These are phyloP conservation scores for Coelinius sp. DNA, from an alignment of 2,888 invertebrate genomes.

Conservation along the genomic window DNA sequence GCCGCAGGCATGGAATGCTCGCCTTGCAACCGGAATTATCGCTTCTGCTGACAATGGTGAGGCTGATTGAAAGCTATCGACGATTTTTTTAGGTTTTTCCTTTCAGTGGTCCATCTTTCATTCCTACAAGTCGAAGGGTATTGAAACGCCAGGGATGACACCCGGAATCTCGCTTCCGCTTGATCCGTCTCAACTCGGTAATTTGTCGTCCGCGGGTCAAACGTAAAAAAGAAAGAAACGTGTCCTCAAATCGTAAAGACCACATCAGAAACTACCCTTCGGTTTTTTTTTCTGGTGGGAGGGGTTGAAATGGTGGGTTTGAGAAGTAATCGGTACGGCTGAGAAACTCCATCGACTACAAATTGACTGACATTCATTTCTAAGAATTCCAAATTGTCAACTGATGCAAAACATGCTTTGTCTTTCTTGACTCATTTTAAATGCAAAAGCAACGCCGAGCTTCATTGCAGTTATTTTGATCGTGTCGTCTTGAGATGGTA, in stretches of 20 bases:
- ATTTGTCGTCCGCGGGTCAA: conserved; percentile 67
- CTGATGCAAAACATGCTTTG: too few species aligned
- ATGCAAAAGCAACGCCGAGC: neutral
- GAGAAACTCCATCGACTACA: conserved; percentile 52
- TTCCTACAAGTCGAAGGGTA: conserved; percentile 33
- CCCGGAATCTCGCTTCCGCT: conserved; percentile 61
- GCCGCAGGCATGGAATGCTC: conserved; percentile 5
- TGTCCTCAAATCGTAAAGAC: conserved; percentile 24
- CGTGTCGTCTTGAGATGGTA: too few species aligned
- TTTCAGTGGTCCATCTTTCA: conserved; percentile 35
- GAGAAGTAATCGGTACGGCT: conserved; percentile 52
- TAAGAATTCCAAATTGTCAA: conserved; percentile 18
- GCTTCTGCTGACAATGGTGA: conserved; percentile 63
- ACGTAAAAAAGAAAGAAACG: conserved; percentile 55
- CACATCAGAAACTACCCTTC: conserved; percentile 31
- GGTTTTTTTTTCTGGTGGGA: neutral
- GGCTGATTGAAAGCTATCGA: conserved; percentile 68
- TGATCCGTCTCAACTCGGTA: conserved; percentile 64
- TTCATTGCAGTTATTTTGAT: too few species aligned
- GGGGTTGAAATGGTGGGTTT: conserved; percentile 35
- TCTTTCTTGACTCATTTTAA: too few species aligned
- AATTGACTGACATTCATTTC: conserved; percentile 37
- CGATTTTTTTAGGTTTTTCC: conserved; percentile 53
- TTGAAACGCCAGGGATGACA: conserved; percentile 44
- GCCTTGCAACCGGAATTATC: conserved; percentile 42